Evolutionary conservation across 1,140 invertebrate genomes (phyloP), one percentile per base, ranked within the genome.

Genomic region (Hirudo medicinalis): DNA sequence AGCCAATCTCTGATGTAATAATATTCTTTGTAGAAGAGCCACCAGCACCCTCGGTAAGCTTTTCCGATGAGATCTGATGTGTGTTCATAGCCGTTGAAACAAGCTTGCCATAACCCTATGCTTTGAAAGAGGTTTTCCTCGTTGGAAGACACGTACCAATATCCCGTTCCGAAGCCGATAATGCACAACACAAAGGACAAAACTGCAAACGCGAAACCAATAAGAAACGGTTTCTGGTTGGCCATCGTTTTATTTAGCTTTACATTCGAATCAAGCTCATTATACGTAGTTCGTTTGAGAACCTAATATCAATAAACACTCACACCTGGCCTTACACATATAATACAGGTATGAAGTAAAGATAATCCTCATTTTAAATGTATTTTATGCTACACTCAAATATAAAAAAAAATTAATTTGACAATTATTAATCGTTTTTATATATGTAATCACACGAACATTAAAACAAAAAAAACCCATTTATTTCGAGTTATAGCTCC

Each of bases 31-130:
- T 91, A 92, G 81, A 94, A 97, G 67, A 97, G 88, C 80, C 93
- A 92, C 81, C 95, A 90, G 78, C 95, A 98, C 0, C 94, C 94
- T 77, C 89, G 85, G 79, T 96, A 97, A 8, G 89, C 83, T 76
- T 93, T 90, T 73, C 91, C 89, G 79, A 91, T 92, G 79, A 94
- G 93, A 79, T 93, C 93, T 73, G 89, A 87, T 0, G 93, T 94
- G 81, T 93, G 94, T 4, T 90, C 86, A 76, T 92, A 97, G 75
- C 91, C 84, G 76, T 93, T 87, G 79, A 98, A 97, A 79, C 94
- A 97, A 79, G 94, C 94, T 80, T 97, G 91, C 94, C 94, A 97
- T 3, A 98, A 80, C 0, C 94, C 94, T 88, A 96, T 92, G 77
- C 92, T 89, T 75, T 92, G 90, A 78, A 98, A 98, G 72, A 86